These are phyloP conservation scores for Drosophila equinoxialis DNA, from an alignment of 1,140 invertebrate species.

Conservation along the genomic window DNA sequence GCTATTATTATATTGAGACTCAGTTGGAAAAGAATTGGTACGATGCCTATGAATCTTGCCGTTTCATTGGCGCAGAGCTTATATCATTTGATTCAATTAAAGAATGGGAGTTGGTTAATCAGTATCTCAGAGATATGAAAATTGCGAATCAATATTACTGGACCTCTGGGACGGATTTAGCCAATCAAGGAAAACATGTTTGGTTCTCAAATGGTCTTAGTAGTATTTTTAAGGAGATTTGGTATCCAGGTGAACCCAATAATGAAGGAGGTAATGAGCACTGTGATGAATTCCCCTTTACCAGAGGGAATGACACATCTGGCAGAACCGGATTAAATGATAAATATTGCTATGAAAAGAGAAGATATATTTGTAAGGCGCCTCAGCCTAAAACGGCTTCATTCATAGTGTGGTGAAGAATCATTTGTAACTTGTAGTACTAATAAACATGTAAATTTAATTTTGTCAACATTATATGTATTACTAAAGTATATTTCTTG, in stretches of 20 bases:
- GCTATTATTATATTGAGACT: constrained; percentile 33
- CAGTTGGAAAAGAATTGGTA: constrained; percentile 21
- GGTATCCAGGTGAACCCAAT: constrained; percentile 28
- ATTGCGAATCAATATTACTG: constrained; percentile 21
- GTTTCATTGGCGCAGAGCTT: background rate
- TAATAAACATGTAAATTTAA: too few relatives aligned
- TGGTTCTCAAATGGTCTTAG: constrained; percentile 36
- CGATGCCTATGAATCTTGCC: constrained; percentile 29
- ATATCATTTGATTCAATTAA: constrained; percentile 18
- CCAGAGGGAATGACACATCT: background rate
- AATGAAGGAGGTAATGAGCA: constrained; percentile 33
- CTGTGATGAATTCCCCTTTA: constrained; percentile 29
- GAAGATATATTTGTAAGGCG: constrained; percentile 84
- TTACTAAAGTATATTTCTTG: too few relatives aligned
- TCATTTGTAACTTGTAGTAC: too few relatives aligned
- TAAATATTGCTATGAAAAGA: background rate
- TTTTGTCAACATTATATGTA: too few relatives aligned
- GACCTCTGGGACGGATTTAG: constrained; percentile 40
- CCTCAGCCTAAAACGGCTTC: constrained; percentile 85
- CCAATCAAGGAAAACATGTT: constrained; percentile 19
- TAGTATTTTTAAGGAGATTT: constrained; percentile 5
- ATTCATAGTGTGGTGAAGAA: constrained; percentile 61
- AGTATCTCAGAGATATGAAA: constrained; percentile 7
- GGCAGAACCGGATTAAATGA: constrained; percentile 22
- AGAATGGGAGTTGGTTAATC: constrained; percentile 23